Base-by-base conservation (phyloP, 2,113 vertebrate genomes). In the Lasiurus borealis region DNA sequence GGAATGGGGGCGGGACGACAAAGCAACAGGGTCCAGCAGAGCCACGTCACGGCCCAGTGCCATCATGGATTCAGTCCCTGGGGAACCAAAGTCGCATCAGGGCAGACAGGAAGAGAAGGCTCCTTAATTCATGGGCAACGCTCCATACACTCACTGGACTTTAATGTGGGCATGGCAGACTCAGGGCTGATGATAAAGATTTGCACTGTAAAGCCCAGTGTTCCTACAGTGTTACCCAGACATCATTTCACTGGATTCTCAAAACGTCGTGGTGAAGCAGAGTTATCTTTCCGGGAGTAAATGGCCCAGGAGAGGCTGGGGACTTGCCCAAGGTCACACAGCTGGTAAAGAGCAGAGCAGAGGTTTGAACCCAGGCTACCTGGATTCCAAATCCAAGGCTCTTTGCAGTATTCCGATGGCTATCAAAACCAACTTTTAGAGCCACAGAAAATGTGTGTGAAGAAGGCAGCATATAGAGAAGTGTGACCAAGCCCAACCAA, bases 281-380 rank as follows among this genome's bases (percentile, higher is more conserved):
- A 10, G 62, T 76, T 78, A 76, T 83, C 82, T 94, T 66, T 75
- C 59, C 44, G 34, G 5, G 69, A 91, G 44, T 54, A 96, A 89
- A 85, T 68, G 91, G 84, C 15, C 76, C 12, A 31, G 31, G 54
- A 83, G 50, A 88, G 18, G 18, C 34, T 78, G 85, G 66, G 18
- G 9, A 44, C 36, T 72, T 85, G 21, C 71, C 89, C 80, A 91
- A 3, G 5, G 69, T 93, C 83, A 80, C 23, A 62, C 52, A 84
- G 66, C 66, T 95, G 80, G 76, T 87, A 84, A 96, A 54, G 52
- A 31, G 81, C 13, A 88, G 68, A 78, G 57, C 23, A 86, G 7
- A 25, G 75, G 90, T 40, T 87, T 88, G 76, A 95, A 95, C 3
- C 59, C 36, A 90, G 44, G 21, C 25, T 72, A 93, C 25, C 25